Evolutionary conservation across 2,113 vertebrate genomes (phyloP), one percentile per base, ranked within the genome.

Genomic region (Cathartes aura): DNA sequence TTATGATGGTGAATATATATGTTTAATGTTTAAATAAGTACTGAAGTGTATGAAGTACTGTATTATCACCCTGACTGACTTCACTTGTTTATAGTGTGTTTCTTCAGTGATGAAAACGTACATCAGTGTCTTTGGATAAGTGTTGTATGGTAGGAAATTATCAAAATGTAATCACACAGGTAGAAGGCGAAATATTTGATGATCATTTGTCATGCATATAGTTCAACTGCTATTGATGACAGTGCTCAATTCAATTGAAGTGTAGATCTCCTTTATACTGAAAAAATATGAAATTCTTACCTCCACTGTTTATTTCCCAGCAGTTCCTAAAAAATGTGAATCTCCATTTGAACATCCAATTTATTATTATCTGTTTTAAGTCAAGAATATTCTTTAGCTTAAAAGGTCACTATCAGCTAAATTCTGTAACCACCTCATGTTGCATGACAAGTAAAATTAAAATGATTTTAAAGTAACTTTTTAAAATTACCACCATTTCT

Each of bases 81-180:
- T 71, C 48, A 4, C 82, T 95, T 95, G 82, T 97, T 97, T 93
- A 6, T 93, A 80, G 86, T 72, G 78, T 93, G 86, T 78, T 96
- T 86, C 92, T 88, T 53, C 95, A 82, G 89, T 82, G 91, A 64
- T 82, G 91, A 89, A 76, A 91, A 87, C 86, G 56, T 82, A 63
- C 73, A 52, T 60, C 11, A 82, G 60, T 82, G 75, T 87, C 89
- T 92, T 89, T 92, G 94, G 91, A 96, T 92, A 89, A 93, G 59
- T 97, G 81, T 71, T 89, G 45, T 93, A 36, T 95, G 85, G 91
- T 96, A 92, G 92, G 85, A 94, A 58, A 83, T 76, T 20, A 82
- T 32, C 68, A 73, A 55, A 94, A 64, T 30, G 18, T 38, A 76
- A 82, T 66, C 38, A 60, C 38, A 38, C 24, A n/a, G 80, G 71